Evolutionary conservation across 2,888 invertebrate genomes (phyloP), one percentile per base, ranked within the genome.

Genomic region (Trichopoda pennipes): DNA sequence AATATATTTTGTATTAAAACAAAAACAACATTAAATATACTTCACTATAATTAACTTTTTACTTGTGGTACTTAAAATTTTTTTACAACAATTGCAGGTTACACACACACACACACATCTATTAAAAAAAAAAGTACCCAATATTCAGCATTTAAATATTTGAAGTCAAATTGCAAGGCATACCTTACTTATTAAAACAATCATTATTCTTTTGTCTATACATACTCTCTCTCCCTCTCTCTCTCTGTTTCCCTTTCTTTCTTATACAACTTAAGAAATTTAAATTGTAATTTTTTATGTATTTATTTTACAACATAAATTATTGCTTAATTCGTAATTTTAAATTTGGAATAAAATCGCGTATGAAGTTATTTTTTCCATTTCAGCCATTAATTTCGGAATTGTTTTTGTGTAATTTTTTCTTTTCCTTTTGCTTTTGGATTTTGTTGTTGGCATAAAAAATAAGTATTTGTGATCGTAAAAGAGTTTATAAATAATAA

Each of bases 11-110:
- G 12, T 38, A 58, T 56, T 56, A 42, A 70, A 49, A 66, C 66
- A 55, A 55, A 49, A 47, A 66, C 17, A 53, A 38, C 35, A 49
- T 53, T 49, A 76, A 74, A 69, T 58, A 74, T 32, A 58, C 60
- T 82, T 66, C 32, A 60, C 51, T 75, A 44, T 75, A 66, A 75
- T 81, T 69, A 38, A 63, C 42, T 74, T 73, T 81, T 69, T 63
- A 47, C 32, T 77, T 70, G 55, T 64, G 68, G 58, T 61, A 63
- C 28, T 35, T 72, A n/a, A 8, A 10, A 12, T 55, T 58, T 60
- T 58, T 42, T 63, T 63, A 64, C 16, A 47, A 32, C 55, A 64
- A 49, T 10, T 64, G 49, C 19, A 38, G 28, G 28, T 28, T 6
- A 38, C 38, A 38, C 10, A 6, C 12, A 12, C 8, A 3, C 8